Evolutionary conservation across 2,113 vertebrate genomes (phyloP).

Genomic region (Anhinga anhinga): DNA sequence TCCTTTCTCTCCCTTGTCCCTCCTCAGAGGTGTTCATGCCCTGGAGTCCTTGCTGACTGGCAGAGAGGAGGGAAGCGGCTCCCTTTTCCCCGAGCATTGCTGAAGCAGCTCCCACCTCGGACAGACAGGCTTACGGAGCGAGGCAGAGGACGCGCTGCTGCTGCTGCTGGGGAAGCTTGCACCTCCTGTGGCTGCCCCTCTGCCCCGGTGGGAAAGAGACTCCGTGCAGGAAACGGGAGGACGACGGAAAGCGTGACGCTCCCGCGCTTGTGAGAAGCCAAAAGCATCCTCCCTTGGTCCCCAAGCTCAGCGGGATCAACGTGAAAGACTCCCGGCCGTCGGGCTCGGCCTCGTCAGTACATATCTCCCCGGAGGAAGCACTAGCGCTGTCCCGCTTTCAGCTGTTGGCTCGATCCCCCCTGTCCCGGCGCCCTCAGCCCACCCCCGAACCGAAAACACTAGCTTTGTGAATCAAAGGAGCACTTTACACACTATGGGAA

Average conservation of each 20-base stretch:
- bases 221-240: background rate
- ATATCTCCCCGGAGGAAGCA: background rate
- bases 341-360: background rate
- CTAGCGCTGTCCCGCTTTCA: background rate
- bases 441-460: conserved; percentile 41
- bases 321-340: background rate
- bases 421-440: background rate
- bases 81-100: background rate
- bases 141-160: background rate
- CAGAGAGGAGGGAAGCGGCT: background rate
- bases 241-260: accelerated
- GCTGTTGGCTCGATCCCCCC: background rate
- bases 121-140: background rate
- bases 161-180: background rate
- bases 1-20: background rate
- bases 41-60: background rate
- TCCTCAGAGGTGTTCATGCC: background rate
- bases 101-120: background rate
- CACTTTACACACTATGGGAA: conserved; percentile 75
- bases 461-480: conserved; percentile 77
- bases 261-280: background rate
- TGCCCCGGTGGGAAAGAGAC: background rate
- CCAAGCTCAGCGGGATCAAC: background rate
- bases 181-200: background rate
- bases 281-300: background rate